Evolutionary conservation across 1,140 invertebrate species (phyloP), one percentile per base, ranked within the genome.

Genomic region (Saccostrea glomerata): DNA sequence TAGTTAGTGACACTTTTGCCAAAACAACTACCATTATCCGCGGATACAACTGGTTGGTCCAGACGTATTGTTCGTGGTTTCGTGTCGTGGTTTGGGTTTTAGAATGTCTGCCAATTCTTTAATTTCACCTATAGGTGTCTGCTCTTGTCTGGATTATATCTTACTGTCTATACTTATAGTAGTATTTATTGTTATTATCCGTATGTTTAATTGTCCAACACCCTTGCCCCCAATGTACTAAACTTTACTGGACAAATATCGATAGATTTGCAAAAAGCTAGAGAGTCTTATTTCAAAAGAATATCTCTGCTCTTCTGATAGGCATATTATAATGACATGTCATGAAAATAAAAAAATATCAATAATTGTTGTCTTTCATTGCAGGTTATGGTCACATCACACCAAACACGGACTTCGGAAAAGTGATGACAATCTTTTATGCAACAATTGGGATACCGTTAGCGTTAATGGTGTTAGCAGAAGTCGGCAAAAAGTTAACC

Each of bases 391-490:
- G 98, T 82, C 98, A 99, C 94, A 98, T 99, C 89, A 97, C 97
- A 56, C 98, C 98, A 0, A 97, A 97, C 86, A 99, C 98, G 11
- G 96, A 95, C 2, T 96, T 97, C 1, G 98, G 98, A 56, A 96
- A 97, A 91, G 96, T 97, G 0, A 96, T 98, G 9, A 98, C 98
- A 0, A 99, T 99, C 87, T 95, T 98, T 11, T 99, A 99, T 93
- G 98, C 98, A 6, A 97, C 98, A 82, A 97, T 99, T 87, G 99
- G 98, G 11, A 99, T 99, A 90, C 98, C 99, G 0, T 96, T 99
- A 90, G 97, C 98, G 90, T 96, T 99, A 56, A 93, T 95, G 12
- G 94, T 95, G 54, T 88, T 95, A 84, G 94, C 94, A 7, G 92
- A 95, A 84, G 88, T 95, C n/a, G 95, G 95, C 15, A 93, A 92